A percentile compares a stretch with the other conserved stretches of the same genome.
These are phyloP conservation scores for Xestia c-nigrum DNA, from an alignment of 2,888 invertebrate genomes.

Conservation along the genomic window DNA sequence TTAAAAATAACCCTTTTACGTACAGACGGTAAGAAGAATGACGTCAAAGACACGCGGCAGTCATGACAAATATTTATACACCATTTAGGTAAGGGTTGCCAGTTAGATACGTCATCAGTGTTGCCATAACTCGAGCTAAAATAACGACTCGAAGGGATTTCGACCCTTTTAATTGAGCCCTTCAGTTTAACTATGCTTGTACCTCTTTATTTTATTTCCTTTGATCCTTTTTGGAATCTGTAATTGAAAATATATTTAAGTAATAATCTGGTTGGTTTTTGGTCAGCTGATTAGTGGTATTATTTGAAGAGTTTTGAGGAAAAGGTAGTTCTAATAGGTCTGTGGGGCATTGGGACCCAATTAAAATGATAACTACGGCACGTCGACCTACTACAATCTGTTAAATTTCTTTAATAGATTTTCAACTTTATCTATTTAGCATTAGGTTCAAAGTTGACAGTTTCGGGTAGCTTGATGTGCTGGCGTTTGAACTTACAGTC, in stretches of 20 bases:
- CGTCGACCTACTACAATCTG: too few species aligned
- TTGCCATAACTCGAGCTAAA: slow-evolving; percentile 50
- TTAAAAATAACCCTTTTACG: slow-evolving; percentile 42
- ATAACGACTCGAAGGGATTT: slow-evolving; percentile 27
- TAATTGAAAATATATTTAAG: slow-evolving; percentile 26
- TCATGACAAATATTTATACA: slow-evolving; percentile 53
- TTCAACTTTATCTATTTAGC: too few species aligned
- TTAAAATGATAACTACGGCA: too few species aligned
- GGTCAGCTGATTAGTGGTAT: not conserved
- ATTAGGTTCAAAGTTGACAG: too few species aligned
- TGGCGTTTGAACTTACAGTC: too few species aligned
- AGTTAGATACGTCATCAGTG: slow-evolving; percentile 31
- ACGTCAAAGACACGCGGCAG: slow-evolving; percentile 46
- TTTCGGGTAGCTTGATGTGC: too few species aligned
- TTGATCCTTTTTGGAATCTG: slow-evolving; percentile 23
- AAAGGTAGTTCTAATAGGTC: not conserved
- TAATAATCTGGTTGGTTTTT: slow-evolving; percentile 8
- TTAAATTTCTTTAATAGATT: too few species aligned
- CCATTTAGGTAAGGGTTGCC: slow-evolving; percentile 7
- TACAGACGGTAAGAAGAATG: slow-evolving; percentile 29
- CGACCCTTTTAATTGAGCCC: slow-evolving; percentile 31
- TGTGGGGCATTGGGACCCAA: too few species aligned
- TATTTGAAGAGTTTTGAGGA: not conserved
- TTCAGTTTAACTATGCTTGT: slow-evolving; percentile 31
- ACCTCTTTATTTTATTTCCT: slow-evolving; percentile 24